A percentile compares a stretch with the other conserved stretches of the same genome.
phyloP scores from a whole-genome alignment of 2,888 invertebrate species.

The Ornithoptera alexandrae region DNA sequence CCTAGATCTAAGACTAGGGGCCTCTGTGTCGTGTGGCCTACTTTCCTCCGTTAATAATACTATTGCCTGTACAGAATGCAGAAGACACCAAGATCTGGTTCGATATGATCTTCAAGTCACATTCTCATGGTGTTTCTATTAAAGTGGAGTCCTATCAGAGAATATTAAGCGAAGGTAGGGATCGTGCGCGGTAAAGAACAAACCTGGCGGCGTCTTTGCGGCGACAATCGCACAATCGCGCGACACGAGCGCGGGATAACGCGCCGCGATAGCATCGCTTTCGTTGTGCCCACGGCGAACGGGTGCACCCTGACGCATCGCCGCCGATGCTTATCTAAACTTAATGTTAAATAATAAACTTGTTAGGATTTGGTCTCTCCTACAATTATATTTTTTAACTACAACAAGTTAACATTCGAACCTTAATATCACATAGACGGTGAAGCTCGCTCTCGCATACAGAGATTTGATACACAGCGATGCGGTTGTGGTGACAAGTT shows the following conservation, averaged over 20 bases:
- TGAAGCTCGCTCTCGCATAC: no score
- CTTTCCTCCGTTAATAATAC: no score
- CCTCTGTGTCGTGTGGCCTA: no score
- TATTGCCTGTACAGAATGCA: no score
- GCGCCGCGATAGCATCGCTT: conserved; percentile 45
- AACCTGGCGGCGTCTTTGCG: conserved; percentile 60
- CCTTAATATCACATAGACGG: no score
- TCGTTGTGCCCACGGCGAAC: conserved; percentile 39
- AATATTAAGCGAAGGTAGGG: conserved; percentile 27
- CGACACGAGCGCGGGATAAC: conserved; percentile 50
- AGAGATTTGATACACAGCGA: no score
- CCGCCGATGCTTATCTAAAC: conserved; percentile 18
- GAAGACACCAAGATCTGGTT: no score
- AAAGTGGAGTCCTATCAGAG: conserved; percentile 21
- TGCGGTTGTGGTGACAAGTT: no score
- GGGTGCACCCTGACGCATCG: conserved; percentile 40
- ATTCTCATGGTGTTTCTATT: conserved; percentile 6
- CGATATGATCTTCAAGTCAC: no score
- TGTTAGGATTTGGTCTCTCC: neutral
- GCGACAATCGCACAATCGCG: conserved; percentile 52
- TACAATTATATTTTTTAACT: no score
- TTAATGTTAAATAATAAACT: conserved; percentile 15
- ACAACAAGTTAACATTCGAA: no score
- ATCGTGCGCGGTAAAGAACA: conserved; percentile 45
- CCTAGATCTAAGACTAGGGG: no score